Evolutionary conservation across 2,797 vertebrate species (phyloP), one percentile per base, ranked within the genome.

Genomic region (Sebastes hubbsi): DNA sequence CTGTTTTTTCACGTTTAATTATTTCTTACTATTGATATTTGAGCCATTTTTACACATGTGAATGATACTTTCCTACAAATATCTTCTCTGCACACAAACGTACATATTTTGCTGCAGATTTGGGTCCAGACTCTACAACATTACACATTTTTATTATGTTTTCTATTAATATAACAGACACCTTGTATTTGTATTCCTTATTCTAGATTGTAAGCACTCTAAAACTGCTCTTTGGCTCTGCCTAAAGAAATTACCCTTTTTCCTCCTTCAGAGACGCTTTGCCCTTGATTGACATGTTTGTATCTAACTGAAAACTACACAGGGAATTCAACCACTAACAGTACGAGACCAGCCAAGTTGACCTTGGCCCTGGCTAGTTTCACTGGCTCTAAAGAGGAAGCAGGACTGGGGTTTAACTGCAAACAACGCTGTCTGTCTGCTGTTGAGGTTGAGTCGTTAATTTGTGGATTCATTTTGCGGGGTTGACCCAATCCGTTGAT

Each of bases 381-480:
- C 9, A 52, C 46, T 11, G 65, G 77, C 84, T 76, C 80, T 70
- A 24, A 34, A 78, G 68, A 75, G 80, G 82, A 91, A 89, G 73
- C 87, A 80, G 80, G 85, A 87, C 87, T 86, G 77, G 52, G 61
- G 34, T 72, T 75, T 42, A 30, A 77, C 52, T 58, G 72, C 77
- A 66, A 80, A 81, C 75, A 46, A 32, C 29, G 24, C 29, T 34
- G 55, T 78, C 65, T 58, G 78, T 89, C 87, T 85, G 85, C 85
- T 89, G 86, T 87, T 80, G 85, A 80, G 64, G 59, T 62, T 20
- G 74, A 77, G 27, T 64, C 12, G n/a, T 54, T 52, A 22, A 64
- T 69, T 25, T 54, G 63, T 64, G 52, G 69, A 84, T 80, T 85
- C 55, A 52, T 78, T 75, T 22, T 46, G 42, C 46, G 46, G 55